Conservation (phyloP, 2,113 vertebrate species). For the Oreochromis spilurus region DNA sequence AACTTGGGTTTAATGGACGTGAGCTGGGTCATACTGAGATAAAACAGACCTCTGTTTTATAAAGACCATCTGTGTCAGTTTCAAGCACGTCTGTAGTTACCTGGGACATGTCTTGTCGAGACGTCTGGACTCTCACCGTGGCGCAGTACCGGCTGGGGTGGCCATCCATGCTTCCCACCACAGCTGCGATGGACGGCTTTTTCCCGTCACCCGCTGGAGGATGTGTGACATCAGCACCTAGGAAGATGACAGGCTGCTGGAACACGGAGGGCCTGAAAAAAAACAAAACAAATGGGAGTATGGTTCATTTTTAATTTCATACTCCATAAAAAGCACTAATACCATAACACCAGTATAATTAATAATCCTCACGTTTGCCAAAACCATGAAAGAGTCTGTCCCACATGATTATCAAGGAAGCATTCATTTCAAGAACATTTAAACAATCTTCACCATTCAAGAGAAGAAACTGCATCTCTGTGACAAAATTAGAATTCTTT, state of each 20-base stretch:
- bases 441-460: not conserved
- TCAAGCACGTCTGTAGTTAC: not conserved
- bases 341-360: not conserved
- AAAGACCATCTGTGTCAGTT: not conserved
- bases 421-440: not conserved
- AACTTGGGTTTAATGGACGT: not conserved
- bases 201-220: conserved; percentile 95
- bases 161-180: conserved; percentile 98
- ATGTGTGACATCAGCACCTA: conserved; percentile 96
- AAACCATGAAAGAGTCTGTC: not conserved
- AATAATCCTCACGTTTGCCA: not conserved
- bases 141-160: conserved; percentile 97
- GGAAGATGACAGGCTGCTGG: conserved; percentile 97
- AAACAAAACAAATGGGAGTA: not conserved
- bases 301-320: not conserved
- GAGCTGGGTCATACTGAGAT: not conserved
- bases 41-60: not conserved
- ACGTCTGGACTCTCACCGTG: conserved; percentile 94
- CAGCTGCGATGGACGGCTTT: conserved; percentile 95
- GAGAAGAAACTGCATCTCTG: not conserved
- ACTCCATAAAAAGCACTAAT: not conserved
- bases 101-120: conserved; percentile 91
- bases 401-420: not conserved
- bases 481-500: not conserved
- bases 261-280: conserved; percentile 89